phyloP scores from a whole-genome alignment of 2,888 invertebrate genomes.

The Cantharis rustica region DNA sequence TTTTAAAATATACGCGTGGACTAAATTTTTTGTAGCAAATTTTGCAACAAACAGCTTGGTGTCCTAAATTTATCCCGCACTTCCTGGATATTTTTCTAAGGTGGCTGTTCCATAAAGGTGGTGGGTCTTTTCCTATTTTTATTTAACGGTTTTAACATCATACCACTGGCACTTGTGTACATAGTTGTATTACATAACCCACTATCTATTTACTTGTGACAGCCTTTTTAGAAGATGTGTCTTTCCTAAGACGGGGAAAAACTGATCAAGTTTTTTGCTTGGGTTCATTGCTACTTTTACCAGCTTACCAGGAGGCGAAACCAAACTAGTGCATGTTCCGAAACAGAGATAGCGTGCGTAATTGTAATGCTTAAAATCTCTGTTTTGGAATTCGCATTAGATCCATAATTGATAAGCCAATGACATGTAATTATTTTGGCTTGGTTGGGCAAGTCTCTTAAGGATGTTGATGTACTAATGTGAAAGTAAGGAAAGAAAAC shows the following conservation, averaged over 20 bases:
- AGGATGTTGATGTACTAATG: background rate
- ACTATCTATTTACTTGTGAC: slow-evolving; percentile 47
- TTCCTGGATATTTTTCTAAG: slow-evolving; percentile 37
- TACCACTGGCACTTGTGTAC: slow-evolving; percentile 34
- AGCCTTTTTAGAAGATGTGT: slow-evolving; percentile 47
- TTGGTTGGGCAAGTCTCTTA: background rate
- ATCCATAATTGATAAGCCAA: too few relatives aligned
- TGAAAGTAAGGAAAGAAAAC: too few relatives aligned
- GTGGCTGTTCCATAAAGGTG: slow-evolving; percentile 57
- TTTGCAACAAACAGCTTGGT: background rate
- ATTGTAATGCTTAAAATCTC: background rate
- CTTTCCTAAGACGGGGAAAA: background rate
- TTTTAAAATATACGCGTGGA: slow-evolving; percentile 37
- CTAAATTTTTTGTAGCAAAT: background rate
- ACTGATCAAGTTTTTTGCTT: background rate
- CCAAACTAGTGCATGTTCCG: background rate
- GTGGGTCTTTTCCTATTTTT: slow-evolving; percentile 44
- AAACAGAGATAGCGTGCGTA: background rate
- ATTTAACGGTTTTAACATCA: slow-evolving; percentile 30
- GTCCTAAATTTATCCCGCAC: background rate
- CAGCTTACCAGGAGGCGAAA: background rate
- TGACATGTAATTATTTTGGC: background rate
- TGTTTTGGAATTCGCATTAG: too few relatives aligned
- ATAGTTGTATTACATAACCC: slow-evolving; percentile 33
- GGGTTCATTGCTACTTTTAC: too few relatives aligned